phyloP scores from a whole-genome alignment of 2,113 vertebrate genomes.

The Ictidomys tridecemlineatus region DNA sequence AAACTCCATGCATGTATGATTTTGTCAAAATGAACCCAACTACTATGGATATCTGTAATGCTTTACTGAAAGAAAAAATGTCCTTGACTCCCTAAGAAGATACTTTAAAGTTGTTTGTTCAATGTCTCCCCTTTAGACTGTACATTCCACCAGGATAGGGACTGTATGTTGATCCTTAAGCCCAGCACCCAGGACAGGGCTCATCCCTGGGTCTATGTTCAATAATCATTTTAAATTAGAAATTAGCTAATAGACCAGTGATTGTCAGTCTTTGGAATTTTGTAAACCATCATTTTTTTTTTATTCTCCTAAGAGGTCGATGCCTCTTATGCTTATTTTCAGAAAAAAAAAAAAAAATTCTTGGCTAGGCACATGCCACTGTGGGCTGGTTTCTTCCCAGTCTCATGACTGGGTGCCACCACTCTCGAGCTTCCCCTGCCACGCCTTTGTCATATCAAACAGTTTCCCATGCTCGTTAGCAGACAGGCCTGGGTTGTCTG shows the following conservation, averaged over 20 bases:
- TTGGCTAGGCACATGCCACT: background rate
- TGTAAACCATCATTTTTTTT: background rate
- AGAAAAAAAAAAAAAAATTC: background rate
- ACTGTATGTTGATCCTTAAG: background rate
- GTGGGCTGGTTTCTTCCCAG: background rate
- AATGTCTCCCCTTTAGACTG: background rate
- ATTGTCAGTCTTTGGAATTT: background rate
- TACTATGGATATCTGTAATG: no score
- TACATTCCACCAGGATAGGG: background rate
- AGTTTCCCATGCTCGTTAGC: background rate
- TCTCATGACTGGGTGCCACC: background rate
- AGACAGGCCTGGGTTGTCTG: background rate
- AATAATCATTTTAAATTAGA: conserved; percentile 13
- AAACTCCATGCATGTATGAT: no score
- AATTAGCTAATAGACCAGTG: background rate
- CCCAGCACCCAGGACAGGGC: background rate
- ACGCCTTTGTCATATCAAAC: background rate
- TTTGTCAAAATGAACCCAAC: no score
- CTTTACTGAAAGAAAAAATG: no score
- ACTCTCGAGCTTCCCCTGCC: background rate
- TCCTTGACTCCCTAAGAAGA: background rate
- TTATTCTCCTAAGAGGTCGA: background rate
- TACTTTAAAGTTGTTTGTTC: background rate
- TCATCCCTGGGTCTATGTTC: background rate
- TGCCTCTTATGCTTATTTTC: background rate